Evolutionary conservation across 2,113 vertebrate genomes (phyloP).

Genomic region (Austrofundulus limnaeus): DNA sequence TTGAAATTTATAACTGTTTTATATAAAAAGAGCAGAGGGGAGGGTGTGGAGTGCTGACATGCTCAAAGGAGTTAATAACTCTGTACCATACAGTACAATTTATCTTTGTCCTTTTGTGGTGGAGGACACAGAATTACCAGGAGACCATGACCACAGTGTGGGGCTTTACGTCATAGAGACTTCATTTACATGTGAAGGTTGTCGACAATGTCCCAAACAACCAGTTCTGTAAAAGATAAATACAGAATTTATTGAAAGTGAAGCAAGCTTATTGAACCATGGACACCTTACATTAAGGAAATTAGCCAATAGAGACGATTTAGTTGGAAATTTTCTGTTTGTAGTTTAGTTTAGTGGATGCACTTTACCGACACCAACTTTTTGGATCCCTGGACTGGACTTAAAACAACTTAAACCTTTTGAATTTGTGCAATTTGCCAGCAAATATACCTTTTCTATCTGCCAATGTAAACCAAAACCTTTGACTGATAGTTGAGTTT

Average conservation of each 20-base stretch:
- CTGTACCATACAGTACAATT: conserved; percentile 47
- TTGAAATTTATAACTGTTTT: conserved; percentile 1
- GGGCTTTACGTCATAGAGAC: no score
- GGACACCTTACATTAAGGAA: no score
- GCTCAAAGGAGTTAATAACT: conserved; percentile 34
- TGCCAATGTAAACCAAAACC: conserved; percentile 8
- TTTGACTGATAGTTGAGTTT: conserved; percentile 24
- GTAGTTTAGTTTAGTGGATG: background rate
- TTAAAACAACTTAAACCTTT: conserved; percentile 14
- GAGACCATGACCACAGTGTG: background rate
- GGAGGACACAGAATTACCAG: conserved; percentile 44
- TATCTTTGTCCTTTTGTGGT: conserved; percentile 44
- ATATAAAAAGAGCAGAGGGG: background rate
- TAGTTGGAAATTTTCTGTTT: background rate
- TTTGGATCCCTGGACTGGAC: conserved; percentile 1
- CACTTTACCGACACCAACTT: background rate
- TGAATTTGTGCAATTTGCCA: background rate
- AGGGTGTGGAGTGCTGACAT: conserved; percentile 12
- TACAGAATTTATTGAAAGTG: no score
- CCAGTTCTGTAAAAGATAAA: no score
- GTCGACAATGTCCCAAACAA: no score
- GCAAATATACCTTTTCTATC: background rate
- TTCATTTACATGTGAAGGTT: no score
- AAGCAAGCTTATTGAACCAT: no score
- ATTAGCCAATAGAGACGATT: no score